A percentile compares a stretch with the other conserved stretches of the same genome.
Evolutionary conservation across 2,888 invertebrate species (phyloP).

Genomic region (Pinctada fucata): DNA sequence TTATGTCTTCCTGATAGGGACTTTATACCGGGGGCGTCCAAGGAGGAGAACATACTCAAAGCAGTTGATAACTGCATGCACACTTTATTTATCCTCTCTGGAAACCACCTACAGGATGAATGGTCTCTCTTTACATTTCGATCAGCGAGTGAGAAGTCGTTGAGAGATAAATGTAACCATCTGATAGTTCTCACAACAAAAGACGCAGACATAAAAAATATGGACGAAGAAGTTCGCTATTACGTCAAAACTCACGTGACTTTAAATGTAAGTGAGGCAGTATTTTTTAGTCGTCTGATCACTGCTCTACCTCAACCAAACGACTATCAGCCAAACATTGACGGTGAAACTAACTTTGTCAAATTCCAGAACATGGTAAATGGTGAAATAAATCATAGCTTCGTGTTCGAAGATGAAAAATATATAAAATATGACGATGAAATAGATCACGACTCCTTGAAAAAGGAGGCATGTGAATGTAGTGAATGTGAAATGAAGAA

Average conservation of each 20-base stretch:
- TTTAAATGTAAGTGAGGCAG: conserved; percentile 37
- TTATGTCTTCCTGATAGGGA: conserved; percentile 55
- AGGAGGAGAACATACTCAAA: conserved; percentile 54
- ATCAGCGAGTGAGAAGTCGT: conserved; percentile 49
- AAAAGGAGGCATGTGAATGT: neutral
- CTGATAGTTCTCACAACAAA: conserved; percentile 46
- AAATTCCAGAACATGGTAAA: neutral
- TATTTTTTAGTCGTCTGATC: conserved; percentile 41
- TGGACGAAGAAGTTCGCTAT: conserved; percentile 47
- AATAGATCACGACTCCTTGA: neutral
- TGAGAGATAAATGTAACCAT: conserved; percentile 51
- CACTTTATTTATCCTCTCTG: conserved; percentile 51
- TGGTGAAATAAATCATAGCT: conserved; percentile 8
- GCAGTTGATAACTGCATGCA: conserved; percentile 45
- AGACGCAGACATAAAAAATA: conserved; percentile 26
- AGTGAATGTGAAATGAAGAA: no score
- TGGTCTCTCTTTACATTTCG: conserved; percentile 56
- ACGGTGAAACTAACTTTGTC: neutral
- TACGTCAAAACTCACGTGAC: conserved; percentile 50
- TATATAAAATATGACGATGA: conserved; percentile 14
- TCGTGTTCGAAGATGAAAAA: neutral
- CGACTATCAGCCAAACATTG: neutral
- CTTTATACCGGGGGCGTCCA: conserved; percentile 54
- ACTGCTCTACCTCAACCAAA: conserved; percentile 39
- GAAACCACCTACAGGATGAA: conserved; percentile 45